phyloP scores from a whole-genome alignment of 2,113 vertebrate species.

The Hucho hucho region DNA sequence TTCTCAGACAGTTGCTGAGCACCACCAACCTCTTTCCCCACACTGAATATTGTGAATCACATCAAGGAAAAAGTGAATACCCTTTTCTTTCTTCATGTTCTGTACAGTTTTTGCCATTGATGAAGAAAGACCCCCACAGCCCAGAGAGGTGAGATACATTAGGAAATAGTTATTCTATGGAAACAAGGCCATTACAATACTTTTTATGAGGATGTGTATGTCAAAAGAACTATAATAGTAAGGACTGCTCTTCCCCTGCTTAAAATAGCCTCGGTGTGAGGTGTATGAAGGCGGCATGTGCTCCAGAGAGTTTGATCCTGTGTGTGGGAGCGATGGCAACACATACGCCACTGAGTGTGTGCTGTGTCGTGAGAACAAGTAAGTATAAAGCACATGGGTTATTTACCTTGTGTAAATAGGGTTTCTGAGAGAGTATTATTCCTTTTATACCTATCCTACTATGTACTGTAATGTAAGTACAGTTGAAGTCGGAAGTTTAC shows the following conservation, averaged over 20 bases:
- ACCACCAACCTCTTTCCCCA: background rate
- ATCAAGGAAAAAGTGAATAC: background rate
- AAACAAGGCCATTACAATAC: conserved; percentile 1
- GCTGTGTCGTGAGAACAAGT: conserved; percentile 56
- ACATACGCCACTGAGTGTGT: conserved; percentile 60
- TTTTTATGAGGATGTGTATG: background rate
- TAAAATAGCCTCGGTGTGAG: conserved; percentile 29
- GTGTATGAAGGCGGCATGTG: conserved; percentile 22
- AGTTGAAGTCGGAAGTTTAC: too few species aligned
- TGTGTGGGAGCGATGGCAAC: conserved; percentile 60
- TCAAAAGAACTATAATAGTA: background rate
- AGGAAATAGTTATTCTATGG: background rate
- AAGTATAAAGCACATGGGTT: too few species aligned
- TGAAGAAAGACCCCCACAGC: background rate
- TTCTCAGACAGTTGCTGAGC: background rate
- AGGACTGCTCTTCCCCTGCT: background rate
- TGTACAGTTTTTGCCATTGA: conserved; percentile 12
- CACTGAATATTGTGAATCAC: background rate
- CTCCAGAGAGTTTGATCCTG: conserved; percentile 51
- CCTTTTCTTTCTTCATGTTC: background rate
- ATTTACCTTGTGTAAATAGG: too few species aligned
- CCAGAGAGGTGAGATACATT: background rate
- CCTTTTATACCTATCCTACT: too few species aligned
- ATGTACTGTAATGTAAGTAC: too few species aligned
- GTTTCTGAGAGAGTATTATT: too few species aligned